Evolutionary conservation across 2,113 vertebrate species (phyloP).

Genomic region (Sebastes fasciatus): DNA sequence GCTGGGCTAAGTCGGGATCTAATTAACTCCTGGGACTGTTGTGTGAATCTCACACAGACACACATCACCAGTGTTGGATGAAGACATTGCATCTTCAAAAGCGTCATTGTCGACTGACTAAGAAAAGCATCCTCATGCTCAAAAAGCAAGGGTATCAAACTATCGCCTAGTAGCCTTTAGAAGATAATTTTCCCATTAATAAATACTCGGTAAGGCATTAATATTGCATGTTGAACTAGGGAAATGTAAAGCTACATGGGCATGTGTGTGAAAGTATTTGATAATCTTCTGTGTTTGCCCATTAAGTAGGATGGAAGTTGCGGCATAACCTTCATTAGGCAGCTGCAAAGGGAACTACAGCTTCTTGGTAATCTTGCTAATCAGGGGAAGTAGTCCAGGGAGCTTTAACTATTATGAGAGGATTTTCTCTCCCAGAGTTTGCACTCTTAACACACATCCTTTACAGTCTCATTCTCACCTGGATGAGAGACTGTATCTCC

Average conservation of each 20-base stretch:
- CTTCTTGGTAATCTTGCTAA: conserved; percentile 31
- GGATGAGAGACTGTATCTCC: not conserved
- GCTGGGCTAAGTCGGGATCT: conserved; percentile 52
- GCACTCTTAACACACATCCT: not conserved
- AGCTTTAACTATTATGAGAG: conserved; percentile 25
- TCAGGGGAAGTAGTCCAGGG: conserved; percentile 18
- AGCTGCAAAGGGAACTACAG: conserved; percentile 27
- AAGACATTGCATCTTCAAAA: conserved; percentile 33
- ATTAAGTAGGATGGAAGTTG: conserved; percentile 41
- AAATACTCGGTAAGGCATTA: conserved; percentile 35
- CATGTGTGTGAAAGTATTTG: conserved; percentile 11
- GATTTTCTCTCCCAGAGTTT: conserved; percentile 15
- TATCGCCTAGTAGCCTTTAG: conserved; percentile 27
- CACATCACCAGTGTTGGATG: conserved; percentile 6
- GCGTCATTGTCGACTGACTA: rapidly evolving
- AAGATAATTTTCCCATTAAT: conserved; percentile 55
- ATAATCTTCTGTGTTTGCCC: conserved; percentile 43
- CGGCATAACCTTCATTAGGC: conserved; percentile 36
- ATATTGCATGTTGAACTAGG: conserved; percentile 54
- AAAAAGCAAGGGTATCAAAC: conserved; percentile 27
- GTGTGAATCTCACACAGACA: conserved; percentile 23
- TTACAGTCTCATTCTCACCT: conserved; percentile 4
- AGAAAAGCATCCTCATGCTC: conserved; percentile 6
- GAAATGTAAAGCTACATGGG: conserved; percentile 18
- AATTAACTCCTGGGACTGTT: conserved; percentile 57